These are phyloP conservation scores for Mormyrus proboscirostris DNA, from an alignment of 2,797 vertebrate genomes.

Conservation along the genomic window DNA sequence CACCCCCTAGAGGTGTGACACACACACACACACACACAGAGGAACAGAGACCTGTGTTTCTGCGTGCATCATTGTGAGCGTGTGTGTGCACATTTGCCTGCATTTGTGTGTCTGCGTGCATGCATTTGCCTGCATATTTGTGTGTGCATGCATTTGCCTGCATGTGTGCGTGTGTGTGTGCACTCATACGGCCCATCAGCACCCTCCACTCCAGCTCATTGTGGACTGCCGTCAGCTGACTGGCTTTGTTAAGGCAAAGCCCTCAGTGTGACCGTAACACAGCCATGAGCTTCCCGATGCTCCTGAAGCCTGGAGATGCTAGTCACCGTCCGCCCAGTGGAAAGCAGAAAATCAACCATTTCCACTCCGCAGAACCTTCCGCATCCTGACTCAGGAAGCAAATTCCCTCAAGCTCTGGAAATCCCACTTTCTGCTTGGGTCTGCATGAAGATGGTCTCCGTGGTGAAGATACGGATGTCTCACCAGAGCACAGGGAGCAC, in stretches of 20 bases:
- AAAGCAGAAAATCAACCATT: not conserved
- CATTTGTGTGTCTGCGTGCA: not conserved
- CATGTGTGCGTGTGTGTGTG: not conserved
- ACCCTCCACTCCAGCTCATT: not conserved
- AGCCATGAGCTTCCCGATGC: not conserved
- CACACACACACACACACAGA: not conserved
- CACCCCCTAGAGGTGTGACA: not conserved
- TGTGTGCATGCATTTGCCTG: not conserved
- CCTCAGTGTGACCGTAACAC: not conserved
- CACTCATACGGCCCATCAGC: not conserved
- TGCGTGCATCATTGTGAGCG: not conserved
- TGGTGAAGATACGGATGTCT: not conserved
- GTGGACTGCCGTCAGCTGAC: not conserved
- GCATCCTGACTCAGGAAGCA: slow-evolving; percentile 33
- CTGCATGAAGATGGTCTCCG: not conserved
- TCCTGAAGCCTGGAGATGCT: not conserved
- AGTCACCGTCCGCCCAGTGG: slow-evolving; percentile 24
- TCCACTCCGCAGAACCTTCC: slow-evolving; percentile 27
- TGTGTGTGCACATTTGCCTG: not conserved
- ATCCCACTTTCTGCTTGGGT: slow-evolving; percentile 14
- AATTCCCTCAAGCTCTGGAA: slow-evolving; percentile 33
- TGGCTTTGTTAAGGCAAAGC: not conserved
- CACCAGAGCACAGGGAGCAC: not conserved
- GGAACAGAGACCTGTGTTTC: not conserved
- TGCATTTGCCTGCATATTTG: slow-evolving; percentile 20